phyloP scores from a whole-genome alignment of 2,113 vertebrate genomes.

The Dromaius novaehollandiae region DNA sequence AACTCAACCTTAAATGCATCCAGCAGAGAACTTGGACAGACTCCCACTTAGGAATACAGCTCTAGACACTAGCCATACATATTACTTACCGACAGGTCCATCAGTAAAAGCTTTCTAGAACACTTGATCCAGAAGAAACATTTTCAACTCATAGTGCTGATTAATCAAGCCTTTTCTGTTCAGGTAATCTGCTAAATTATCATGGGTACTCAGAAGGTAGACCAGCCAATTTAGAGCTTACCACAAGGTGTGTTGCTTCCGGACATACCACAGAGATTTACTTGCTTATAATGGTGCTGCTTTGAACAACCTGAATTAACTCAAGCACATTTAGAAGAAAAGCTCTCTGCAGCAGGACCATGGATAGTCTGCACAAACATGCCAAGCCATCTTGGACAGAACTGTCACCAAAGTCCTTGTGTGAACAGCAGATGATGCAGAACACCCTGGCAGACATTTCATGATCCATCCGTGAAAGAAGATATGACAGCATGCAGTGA shows the following conservation, averaged over 20 bases:
- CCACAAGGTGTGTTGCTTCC: background rate
- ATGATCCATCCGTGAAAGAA: background rate
- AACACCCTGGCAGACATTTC: background rate
- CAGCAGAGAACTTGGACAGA: background rate
- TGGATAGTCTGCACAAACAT: background rate
- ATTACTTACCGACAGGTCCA: background rate
- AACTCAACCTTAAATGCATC: conserved; percentile 6
- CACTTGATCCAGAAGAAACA: background rate
- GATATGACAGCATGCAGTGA: background rate
- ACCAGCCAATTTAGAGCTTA: background rate
- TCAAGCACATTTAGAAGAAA: background rate
- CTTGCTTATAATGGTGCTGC: background rate
- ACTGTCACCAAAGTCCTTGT: background rate
- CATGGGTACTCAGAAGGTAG: background rate
- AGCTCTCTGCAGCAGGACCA: background rate
- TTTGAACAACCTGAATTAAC: background rate
- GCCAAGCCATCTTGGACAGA: background rate
- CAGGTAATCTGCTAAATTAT: background rate
- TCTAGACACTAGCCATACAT: background rate
- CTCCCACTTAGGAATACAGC: background rate
- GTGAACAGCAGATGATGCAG: background rate
- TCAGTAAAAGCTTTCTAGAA: background rate
- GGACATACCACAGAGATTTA: background rate
- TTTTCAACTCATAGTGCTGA: background rate
- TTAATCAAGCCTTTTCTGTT: background rate